phyloP scores from a whole-genome alignment of 1,140 invertebrate genomes.

The Drosophila athabasca region DNA sequence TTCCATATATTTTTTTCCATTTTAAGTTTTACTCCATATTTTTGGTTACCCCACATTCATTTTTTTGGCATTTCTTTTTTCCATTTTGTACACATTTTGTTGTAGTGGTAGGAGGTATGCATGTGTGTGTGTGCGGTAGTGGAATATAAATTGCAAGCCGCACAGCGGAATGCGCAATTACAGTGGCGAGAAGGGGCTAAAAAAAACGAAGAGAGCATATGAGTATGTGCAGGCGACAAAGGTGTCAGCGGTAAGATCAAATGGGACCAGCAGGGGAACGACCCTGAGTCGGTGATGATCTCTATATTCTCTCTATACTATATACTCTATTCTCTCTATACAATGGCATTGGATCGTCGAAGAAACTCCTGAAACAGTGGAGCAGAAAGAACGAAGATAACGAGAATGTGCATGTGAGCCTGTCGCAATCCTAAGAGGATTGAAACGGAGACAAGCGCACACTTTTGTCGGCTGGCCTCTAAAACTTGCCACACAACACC shows the following conservation, averaged over 20 bases:
- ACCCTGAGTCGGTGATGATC: background rate
- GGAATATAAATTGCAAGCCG: slow-evolving; percentile 61
- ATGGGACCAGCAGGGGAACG: background rate
- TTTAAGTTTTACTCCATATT: slow-evolving; percentile 38
- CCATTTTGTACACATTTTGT: slow-evolving; percentile 17
- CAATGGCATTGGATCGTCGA: too few relatives aligned
- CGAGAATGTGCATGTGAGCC: too few relatives aligned
- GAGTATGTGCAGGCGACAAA: slow-evolving; percentile 32
- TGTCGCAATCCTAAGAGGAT: too few relatives aligned
- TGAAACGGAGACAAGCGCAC: too few relatives aligned
- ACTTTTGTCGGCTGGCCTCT: slow-evolving; percentile 22
- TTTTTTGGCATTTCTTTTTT: slow-evolving; percentile 2
- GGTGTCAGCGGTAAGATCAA: background rate
- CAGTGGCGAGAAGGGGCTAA: slow-evolving; percentile 38
- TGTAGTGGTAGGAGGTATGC: slow-evolving; percentile 13
- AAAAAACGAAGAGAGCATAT: slow-evolving; percentile 51
- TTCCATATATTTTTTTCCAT: slow-evolving; percentile 49
- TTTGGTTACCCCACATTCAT: background rate
- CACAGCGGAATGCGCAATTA: slow-evolving; percentile 60
- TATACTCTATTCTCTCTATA: too few relatives aligned
- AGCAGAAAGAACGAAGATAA: too few relatives aligned
- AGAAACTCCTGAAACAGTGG: too few relatives aligned
- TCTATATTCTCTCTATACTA: too few relatives aligned
- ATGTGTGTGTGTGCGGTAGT: slow-evolving; percentile 18
- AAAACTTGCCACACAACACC: slow-evolving; percentile 33